Percentiles rank a stretch among this genome's conserved stretches.
These are phyloP conservation scores for Augochlora pura DNA, from an alignment of 1,140 invertebrate genomes.

Conservation along the genomic window DNA sequence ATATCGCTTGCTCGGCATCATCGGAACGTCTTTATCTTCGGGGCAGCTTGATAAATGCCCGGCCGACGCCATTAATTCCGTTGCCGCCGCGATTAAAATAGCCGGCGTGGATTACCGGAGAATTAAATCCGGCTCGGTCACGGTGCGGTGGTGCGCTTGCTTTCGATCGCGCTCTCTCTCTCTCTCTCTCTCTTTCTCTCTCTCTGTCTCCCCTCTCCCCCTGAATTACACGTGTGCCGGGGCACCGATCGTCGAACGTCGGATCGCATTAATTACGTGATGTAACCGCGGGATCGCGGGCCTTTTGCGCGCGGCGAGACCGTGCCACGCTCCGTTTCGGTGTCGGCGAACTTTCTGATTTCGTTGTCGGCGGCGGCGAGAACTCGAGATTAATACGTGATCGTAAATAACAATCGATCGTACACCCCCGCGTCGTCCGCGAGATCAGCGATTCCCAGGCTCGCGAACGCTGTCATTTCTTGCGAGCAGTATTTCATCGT, in stretches of 20 bases:
- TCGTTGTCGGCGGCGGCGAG: background rate
- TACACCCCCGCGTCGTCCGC: background rate
- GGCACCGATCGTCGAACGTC: constrained; percentile 62
- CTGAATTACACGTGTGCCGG: constrained; percentile 51
- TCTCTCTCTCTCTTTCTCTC: too few species aligned
- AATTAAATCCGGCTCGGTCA: constrained; percentile 34
- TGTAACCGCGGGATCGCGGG: constrained; percentile 52
- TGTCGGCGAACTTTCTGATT: constrained; percentile 13
- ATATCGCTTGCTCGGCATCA: constrained; percentile 19
- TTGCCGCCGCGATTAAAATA: constrained; percentile 33
- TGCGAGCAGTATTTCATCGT: too few species aligned
- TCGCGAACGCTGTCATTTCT: too few species aligned
- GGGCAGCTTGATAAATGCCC: constrained; percentile 25
- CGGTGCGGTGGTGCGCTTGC: constrained; percentile 13
- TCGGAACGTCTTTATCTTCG: constrained; percentile 43
- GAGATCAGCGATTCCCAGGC: background rate
- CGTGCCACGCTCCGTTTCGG: constrained; percentile 7
- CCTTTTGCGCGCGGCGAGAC: background rate
- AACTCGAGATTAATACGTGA: background rate
- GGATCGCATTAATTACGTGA: constrained; percentile 68
- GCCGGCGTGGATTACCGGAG: constrained; percentile 25
- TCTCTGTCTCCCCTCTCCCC: too few species aligned
- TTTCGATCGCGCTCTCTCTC: constrained; percentile 46
- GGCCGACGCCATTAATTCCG: constrained; percentile 36
- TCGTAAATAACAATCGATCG: background rate